Conservation (phyloP, 2,113 vertebrate genomes). For the Coracopsis vasa region DNA sequence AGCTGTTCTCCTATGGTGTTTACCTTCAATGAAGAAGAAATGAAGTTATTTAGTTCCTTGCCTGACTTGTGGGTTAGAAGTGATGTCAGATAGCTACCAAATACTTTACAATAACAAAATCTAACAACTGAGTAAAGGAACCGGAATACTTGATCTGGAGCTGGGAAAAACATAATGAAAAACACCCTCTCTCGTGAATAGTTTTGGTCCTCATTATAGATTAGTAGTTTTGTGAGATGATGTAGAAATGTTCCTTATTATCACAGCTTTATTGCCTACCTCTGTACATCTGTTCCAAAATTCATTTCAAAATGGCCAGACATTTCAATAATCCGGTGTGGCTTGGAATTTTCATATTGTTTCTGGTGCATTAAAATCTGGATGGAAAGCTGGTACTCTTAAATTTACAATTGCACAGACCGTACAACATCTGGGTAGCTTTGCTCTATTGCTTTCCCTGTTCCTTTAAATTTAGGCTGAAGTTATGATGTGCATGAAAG, state of each 20-base stretch:
- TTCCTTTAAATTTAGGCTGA: conserved; percentile 86
- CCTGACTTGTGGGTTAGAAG: background rate
- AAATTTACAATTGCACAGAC: conserved; percentile 84
- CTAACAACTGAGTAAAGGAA: background rate
- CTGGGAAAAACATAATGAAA: conserved; percentile 61
- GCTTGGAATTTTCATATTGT: conserved; percentile 80
- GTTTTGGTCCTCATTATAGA: conserved; percentile 72
- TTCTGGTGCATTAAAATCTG: conserved; percentile 77
- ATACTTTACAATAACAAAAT: conserved; percentile 35
- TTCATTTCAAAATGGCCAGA: conserved; percentile 76
- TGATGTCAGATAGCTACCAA: background rate
- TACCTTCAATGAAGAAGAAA: background rate
- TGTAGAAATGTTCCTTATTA: conserved; percentile 81
- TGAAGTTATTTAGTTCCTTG: background rate
- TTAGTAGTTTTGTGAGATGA: conserved; percentile 76
- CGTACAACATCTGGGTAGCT: conserved; percentile 88
- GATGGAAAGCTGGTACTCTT: conserved; percentile 76
- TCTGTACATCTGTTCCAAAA: conserved; percentile 80
- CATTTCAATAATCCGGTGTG: conserved; percentile 75
- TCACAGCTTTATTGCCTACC: conserved; percentile 80
- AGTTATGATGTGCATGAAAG: conserved; percentile 87
- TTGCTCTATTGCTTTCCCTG: conserved; percentile 81
- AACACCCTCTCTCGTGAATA: conserved; percentile 25
- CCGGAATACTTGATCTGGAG: background rate
- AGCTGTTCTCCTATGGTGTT: background rate